A percentile compares a stretch with the other conserved stretches of the same genome.
Evolutionary conservation across 2,797 vertebrate species (phyloP).

Genomic region (Gymnoscopelus braueri): DNA sequence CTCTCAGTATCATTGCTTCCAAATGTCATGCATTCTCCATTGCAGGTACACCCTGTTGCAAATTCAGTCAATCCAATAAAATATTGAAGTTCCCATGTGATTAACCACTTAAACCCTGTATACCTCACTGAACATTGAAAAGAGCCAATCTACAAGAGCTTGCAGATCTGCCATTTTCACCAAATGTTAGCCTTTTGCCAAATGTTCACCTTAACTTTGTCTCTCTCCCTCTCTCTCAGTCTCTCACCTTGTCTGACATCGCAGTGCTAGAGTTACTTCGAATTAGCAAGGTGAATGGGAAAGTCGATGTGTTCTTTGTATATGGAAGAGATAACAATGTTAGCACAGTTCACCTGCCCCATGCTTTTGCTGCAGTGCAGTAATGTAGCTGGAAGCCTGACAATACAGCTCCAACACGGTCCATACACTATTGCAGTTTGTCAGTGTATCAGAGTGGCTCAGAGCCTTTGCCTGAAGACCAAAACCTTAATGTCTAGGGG

Average conservation of each 20-base stretch:
- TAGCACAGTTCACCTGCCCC: conserved; percentile 55
- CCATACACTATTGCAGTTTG: background rate
- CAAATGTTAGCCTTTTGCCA: background rate
- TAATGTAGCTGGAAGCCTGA: conserved; percentile 34
- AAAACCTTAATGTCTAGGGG: too few relatives aligned
- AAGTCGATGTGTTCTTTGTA: conserved; percentile 55
- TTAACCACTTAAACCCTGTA: too few relatives aligned
- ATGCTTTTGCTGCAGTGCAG: conserved; percentile 64
- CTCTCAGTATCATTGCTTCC: conserved; percentile 16
- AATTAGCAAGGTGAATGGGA: conserved; percentile 61
- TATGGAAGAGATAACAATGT: conserved; percentile 63
- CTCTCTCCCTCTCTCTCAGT: too few relatives aligned
- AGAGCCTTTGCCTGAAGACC: too few relatives aligned
- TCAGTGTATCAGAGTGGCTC: too few relatives aligned
- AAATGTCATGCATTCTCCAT: conserved; percentile 55
- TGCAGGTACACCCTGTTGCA: conserved; percentile 56
- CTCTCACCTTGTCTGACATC: background rate
- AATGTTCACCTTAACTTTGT: background rate
- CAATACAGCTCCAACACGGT: too few relatives aligned
- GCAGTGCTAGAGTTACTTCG: conserved; percentile 72
- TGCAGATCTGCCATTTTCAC: too few relatives aligned
- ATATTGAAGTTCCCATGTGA: too few relatives aligned
- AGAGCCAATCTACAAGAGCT: too few relatives aligned
- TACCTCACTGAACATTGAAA: too few relatives aligned
- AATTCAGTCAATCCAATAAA: too few relatives aligned